Conservation (phyloP, 2,888 invertebrate genomes). For the Archaeoteleia sp. region DNA sequence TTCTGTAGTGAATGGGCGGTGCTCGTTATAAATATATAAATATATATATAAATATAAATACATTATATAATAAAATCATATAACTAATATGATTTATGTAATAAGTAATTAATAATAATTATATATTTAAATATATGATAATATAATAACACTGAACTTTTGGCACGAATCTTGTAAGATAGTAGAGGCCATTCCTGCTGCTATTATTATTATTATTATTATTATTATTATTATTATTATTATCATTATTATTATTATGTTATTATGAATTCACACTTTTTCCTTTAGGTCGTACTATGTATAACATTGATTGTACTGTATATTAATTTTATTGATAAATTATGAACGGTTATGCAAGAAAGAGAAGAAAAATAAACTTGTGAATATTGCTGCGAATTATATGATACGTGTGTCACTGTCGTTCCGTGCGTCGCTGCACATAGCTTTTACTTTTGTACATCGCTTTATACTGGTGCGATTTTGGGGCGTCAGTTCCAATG, state of each 20-base stretch:
- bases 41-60: constrained; percentile 66
- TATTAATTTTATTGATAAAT: constrained; percentile 74
- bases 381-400: constrained; percentile 59
- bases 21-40: constrained; percentile 75
- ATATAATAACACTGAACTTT: constrained; percentile 62
- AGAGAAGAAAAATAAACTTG: constrained; percentile 61
- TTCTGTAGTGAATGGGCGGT: constrained; percentile 74
- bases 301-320: constrained; percentile 73
- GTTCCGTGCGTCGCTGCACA: constrained; percentile 46
- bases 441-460: constrained; percentile 54
- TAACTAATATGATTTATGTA: constrained; percentile 72
- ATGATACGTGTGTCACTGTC: constrained; percentile 34
- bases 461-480: constrained; percentile 51
- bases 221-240: constrained; percentile 41
- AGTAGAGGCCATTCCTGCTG: constrained; percentile 73
- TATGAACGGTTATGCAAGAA: constrained; percentile 69
- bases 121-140: constrained; percentile 62
- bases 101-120: constrained; percentile 67
- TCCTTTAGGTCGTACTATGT: constrained; percentile 71
- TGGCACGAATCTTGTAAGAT: constrained; percentile 74
- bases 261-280: constrained; percentile 63
- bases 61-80: constrained; percentile 71
- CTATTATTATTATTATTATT: constrained; percentile 65
- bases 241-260: too few species aligned
- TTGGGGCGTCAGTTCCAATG: constrained; percentile 28